These are phyloP conservation scores for Apamea anceps DNA, from an alignment of 2,888 invertebrate species.

Conservation along the genomic window DNA sequence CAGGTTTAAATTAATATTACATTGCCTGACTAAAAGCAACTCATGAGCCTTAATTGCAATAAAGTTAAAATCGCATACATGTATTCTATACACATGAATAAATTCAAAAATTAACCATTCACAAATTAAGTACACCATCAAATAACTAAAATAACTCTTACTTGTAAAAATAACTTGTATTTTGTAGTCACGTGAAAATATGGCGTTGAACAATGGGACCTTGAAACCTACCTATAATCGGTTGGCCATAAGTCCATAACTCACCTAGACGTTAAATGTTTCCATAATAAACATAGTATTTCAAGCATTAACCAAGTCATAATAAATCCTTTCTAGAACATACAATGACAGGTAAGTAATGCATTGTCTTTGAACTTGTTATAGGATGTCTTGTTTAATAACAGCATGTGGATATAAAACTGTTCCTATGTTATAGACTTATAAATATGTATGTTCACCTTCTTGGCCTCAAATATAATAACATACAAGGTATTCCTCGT, in stretches of 20 bases:
- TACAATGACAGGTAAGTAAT: slow-evolving; percentile 56
- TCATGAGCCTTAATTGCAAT: slow-evolving; percentile 28
- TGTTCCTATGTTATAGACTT: slow-evolving; percentile 27
- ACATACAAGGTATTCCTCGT: slow-evolving; percentile 38
- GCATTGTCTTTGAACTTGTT: slow-evolving; percentile 57
- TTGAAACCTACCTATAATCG: slow-evolving; percentile 65
- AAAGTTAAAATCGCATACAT: slow-evolving; percentile 46
- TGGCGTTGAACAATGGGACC: slow-evolving; percentile 52
- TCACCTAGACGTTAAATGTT: slow-evolving; percentile 64
- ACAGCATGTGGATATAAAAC: slow-evolving; percentile 53
- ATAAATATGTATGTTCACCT: slow-evolving; percentile 49
- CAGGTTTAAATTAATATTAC: slow-evolving; percentile 20
- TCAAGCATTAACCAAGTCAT: slow-evolving; percentile 51
- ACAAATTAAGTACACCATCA: slow-evolving; percentile 31
- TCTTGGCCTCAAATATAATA: slow-evolving; percentile 31
- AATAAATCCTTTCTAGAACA: slow-evolving; percentile 48
- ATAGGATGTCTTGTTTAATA: slow-evolving; percentile 51
- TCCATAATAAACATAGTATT: slow-evolving; percentile 62
- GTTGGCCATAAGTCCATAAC: slow-evolving; percentile 55
- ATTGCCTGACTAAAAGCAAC: slow-evolving; percentile 51
- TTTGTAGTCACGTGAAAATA: slow-evolving; percentile 64
- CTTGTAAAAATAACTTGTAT: slow-evolving; percentile 12
- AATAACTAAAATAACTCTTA: slow-evolving; percentile 42
- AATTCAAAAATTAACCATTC: slow-evolving; percentile 32
- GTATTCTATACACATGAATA: slow-evolving; percentile 37